These are phyloP conservation scores for Lysandra bellargus DNA, from an alignment of 2,888 invertebrate species.

Conservation along the genomic window DNA sequence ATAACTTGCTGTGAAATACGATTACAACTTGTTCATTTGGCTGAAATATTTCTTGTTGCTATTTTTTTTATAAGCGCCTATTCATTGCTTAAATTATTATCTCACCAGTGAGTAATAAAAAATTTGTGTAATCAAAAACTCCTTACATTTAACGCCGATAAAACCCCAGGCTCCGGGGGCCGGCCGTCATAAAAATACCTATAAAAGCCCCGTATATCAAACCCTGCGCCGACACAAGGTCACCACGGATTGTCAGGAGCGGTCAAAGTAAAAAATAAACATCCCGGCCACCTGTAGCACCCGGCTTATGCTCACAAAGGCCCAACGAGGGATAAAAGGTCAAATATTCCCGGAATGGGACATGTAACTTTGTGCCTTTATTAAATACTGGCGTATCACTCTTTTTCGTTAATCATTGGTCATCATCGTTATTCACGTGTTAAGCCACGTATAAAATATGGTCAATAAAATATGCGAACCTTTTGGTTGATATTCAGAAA, in stretches of 20 bases:
- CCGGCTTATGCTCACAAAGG: slow-evolving; percentile 35
- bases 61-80: background rate
- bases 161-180: background rate
- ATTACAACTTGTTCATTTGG: background rate
- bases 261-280: slow-evolving; percentile 38
- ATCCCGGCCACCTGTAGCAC: slow-evolving; percentile 56
- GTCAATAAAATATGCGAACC: background rate
- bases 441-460: background rate
- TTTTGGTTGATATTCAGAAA: background rate
- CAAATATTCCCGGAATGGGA: slow-evolving; percentile 25
- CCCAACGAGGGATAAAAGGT: slow-evolving; percentile 56
- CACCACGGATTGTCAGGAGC: background rate
- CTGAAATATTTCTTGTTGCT: background rate
- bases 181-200: background rate
- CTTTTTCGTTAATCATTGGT: background rate
- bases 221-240: slow-evolving; percentile 5
- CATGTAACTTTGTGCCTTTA: slow-evolving; percentile 24
- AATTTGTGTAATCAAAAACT: background rate
- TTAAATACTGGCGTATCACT: slow-evolving; percentile 3
- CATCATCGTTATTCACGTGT: background rate
- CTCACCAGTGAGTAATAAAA: background rate
- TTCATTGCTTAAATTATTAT: too few species aligned
- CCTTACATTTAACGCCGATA: background rate
- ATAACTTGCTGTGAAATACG: slow-evolving; percentile 1
- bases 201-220: background rate